These are phyloP conservation scores for Cololabis saira DNA, from an alignment of 2,113 vertebrate species.

Conservation along the genomic window DNA sequence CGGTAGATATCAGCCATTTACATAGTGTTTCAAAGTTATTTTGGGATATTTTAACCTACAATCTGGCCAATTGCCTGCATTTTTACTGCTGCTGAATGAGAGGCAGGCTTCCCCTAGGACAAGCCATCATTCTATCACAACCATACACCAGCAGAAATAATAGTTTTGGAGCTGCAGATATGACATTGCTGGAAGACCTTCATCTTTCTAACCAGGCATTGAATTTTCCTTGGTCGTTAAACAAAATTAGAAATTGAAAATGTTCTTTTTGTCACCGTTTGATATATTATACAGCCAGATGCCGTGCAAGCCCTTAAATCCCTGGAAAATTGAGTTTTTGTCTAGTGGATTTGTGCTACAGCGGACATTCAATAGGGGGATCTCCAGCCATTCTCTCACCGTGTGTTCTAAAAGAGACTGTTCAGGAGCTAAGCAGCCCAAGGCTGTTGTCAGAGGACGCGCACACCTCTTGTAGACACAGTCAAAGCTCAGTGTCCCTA, in stretches of 20 bases:
- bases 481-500: constrained; percentile 54
- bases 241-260: background rate
- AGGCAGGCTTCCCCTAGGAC: background rate
- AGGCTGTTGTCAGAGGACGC: constrained; percentile 46
- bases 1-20: no score
- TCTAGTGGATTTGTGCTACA: no score
- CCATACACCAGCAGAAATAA: background rate
- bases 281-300: no score
- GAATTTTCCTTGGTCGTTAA: background rate
- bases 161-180: background rate
- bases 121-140: background rate
- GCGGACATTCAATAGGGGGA: constrained; percentile 11
- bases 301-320: background rate
- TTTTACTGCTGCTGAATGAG: background rate
- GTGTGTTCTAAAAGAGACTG: constrained; percentile 6
- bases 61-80: no score
- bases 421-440: constrained; percentile 24
- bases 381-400: background rate
- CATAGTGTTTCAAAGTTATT: no score
- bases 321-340: background rate
- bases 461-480: constrained; percentile 44
- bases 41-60: no score
- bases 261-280: background rate
- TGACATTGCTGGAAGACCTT: background rate
- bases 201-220: background rate